Evolutionary conservation across 2,797 vertebrate genomes (phyloP).

Genomic region (Neoniphon sammara): DNA sequence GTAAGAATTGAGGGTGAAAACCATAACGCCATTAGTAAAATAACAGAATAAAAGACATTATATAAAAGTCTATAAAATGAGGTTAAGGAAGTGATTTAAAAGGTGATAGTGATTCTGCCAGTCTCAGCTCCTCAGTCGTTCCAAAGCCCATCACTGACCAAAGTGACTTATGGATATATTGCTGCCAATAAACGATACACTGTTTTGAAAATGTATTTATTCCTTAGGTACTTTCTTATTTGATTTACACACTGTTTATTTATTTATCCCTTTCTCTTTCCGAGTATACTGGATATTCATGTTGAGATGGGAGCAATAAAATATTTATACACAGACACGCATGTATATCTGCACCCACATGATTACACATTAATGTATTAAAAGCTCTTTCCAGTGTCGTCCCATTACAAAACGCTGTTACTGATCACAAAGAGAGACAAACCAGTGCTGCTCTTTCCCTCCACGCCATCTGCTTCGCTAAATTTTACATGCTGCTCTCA

Average conservation of each 20-base stretch:
- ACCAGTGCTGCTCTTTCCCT: no score
- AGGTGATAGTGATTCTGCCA: constrained; percentile 28
- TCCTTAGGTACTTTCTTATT: not conserved
- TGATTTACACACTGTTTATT: not conserved
- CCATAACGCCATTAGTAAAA: no score
- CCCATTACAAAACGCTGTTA: constrained; percentile 12
- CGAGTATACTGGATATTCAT: not conserved
- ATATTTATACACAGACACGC: not conserved
- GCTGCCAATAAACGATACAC: constrained; percentile 2
- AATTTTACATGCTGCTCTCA: no score
- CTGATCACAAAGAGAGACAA: no score
- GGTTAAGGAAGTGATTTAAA: constrained; percentile 35
- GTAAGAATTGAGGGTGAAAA: no score
- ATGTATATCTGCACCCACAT: not conserved
- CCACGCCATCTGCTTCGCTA: no score
- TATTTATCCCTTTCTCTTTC: not conserved
- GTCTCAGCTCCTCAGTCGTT: constrained; percentile 32
- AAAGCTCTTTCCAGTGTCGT: constrained; percentile 11
- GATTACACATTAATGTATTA: constrained; percentile 20
- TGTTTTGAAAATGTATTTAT: not conserved
- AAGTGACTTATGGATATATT: constrained; percentile 15
- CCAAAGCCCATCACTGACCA: constrained; percentile 4
- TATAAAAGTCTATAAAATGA: constrained; percentile 22
- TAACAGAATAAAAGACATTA: constrained; percentile 4
- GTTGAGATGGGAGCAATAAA: not conserved